Percentiles rank a stretch among this genome's conserved stretches.
phyloP scores from a whole-genome alignment of 30 jellyfish, hydroid and myxozoan species.

The Rhopilema esculentum region DNA sequence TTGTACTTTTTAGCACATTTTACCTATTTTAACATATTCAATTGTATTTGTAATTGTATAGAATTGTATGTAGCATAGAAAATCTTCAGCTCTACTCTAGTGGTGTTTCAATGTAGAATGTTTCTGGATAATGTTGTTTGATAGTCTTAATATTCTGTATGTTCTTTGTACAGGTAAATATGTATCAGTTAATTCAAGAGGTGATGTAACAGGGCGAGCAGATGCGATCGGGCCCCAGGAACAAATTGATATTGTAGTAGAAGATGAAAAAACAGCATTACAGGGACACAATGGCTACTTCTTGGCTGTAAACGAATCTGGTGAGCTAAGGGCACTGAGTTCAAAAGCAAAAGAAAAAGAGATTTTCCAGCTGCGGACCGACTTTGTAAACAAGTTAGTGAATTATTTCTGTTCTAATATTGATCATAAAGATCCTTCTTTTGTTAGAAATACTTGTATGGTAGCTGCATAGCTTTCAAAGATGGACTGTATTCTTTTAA shows the following conservation, averaged over 20 bases:
- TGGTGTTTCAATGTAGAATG: too few species aligned
- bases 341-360: conserved; percentile 89
- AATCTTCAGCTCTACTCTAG: too few species aligned
- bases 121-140: too few species aligned
- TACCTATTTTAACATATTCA: too few species aligned
- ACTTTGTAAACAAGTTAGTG: conserved; percentile 73
- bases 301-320: conserved; percentile 77
- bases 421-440: too few species aligned
- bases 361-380: conserved; percentile 81
- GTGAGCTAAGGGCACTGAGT: conserved; percentile 83
- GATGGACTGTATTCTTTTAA: too few species aligned
- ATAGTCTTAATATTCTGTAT: not conserved
- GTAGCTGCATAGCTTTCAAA: too few species aligned
- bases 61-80: too few species aligned
- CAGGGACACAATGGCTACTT: conserved; percentile 98
- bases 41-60: too few species aligned
- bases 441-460: too few species aligned
- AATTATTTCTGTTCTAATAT: not conserved
- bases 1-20: too few species aligned
- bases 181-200: conserved; percentile 91
- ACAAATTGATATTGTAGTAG: conserved; percentile 88
- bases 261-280: conserved; percentile 85
- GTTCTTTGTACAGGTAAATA: conserved; percentile 68
- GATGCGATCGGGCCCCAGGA: conserved; percentile 99
- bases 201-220: conserved; percentile 90